Evolutionary conservation across 1,140 invertebrate genomes (phyloP), one percentile per base, ranked within the genome.

Genomic region (Euura lappo): DNA sequence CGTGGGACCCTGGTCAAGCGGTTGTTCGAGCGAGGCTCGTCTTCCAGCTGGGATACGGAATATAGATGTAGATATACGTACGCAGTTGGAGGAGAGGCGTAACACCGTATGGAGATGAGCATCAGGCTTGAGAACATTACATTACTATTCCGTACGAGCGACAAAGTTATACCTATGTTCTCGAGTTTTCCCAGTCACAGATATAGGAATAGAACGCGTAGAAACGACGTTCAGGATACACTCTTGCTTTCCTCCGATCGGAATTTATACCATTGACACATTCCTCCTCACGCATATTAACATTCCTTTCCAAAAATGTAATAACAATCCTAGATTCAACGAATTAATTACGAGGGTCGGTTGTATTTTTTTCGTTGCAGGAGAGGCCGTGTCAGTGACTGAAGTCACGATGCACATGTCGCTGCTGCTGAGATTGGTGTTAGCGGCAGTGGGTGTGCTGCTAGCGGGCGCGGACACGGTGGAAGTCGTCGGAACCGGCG

Each of bases 381-480:
- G 84, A 82, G 86, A 85, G 84, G 84, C 80, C 79, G 81, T 77
- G 76, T 80, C 80, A 84, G 82, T 84, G 86, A 84, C 82, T 83
- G 84, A 82, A 81, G 82, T 85, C 85, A 88, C 82, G 80, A 87
- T 88, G 87, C 84, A 86, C 82, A 86, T 85, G 83, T 84, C 83
- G 86, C 84, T 86, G 84, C 83, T 85, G 81, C 81, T 86, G 81
- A 86, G 83, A 79, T 83, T 87, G 82, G 81, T 83, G 85, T 84
- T 88, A 81, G 82, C 83, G 79, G 82, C 84, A 86, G 84, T 81
- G 80, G 77, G 79, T 77, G 80, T 83, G 84, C 85, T 87, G 83
- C 81, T 87, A 73, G 79, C 75, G 77, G 80, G 72, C 67, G 68
- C 11, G 13, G 67, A 51, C 68, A 67, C 66, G 45, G 71, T 65